Evolutionary conservation across 2,113 vertebrate species (phyloP).

Genomic region (Proteles cristata): DNA sequence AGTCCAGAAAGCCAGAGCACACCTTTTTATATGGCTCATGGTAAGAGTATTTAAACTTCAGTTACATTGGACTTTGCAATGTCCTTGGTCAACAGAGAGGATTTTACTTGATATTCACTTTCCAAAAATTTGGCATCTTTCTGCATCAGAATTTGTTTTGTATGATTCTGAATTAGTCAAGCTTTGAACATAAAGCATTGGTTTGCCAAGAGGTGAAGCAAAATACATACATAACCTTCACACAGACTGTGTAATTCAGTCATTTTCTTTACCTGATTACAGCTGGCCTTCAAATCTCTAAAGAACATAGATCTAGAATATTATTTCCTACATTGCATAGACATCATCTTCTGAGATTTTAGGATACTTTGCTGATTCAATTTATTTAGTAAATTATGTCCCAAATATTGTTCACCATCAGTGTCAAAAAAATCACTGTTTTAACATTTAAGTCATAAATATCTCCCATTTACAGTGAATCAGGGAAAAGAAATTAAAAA

Average conservation of each 20-base stretch:
- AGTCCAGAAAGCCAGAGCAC: neutral
- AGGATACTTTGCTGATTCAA: neutral
- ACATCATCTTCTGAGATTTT: neutral
- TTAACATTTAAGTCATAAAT: conserved; percentile 36
- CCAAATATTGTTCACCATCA: conserved; percentile 8
- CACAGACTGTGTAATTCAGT: neutral
- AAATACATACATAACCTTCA: neutral
- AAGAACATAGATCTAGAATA: neutral
- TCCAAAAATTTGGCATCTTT: neutral
- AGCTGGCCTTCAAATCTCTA: neutral
- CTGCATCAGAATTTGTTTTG: conserved; percentile 39
- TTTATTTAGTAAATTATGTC: conserved; percentile 11
- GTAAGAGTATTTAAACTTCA: neutral
- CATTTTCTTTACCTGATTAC: neutral
- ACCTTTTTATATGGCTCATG: neutral
- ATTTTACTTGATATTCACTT: neutral
- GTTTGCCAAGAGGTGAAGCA: neutral
- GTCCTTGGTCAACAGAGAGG: neutral
- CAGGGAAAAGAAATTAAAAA: neutral
- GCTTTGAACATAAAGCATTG: conserved; percentile 15
- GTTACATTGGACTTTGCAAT: neutral
- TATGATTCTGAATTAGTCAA: neutral
- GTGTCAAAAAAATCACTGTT: neutral
- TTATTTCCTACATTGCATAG: neutral
- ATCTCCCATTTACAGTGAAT: neutral